Percentiles rank a stretch among this genome's conserved stretches.
Evolutionary conservation across 2,113 vertebrate species (phyloP).

Genomic region (Chlamydotis undulata): DNA sequence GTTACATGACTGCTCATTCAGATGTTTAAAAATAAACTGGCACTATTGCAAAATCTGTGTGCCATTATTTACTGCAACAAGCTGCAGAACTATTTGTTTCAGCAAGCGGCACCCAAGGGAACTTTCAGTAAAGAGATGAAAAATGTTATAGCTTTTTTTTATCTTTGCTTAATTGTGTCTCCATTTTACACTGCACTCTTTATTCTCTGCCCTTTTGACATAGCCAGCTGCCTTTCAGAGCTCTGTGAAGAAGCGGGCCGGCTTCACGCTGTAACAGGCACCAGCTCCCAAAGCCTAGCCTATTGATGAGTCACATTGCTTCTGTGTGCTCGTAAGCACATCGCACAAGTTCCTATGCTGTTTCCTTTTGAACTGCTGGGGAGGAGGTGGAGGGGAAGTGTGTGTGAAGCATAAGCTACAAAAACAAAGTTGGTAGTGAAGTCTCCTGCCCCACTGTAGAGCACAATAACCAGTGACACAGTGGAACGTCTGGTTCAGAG

Average conservation of each 20-base stretch:
- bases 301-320: conserved; percentile 72
- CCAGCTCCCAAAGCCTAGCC: conserved; percentile 70
- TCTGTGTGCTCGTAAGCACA: conserved; percentile 53
- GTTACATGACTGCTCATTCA: background rate
- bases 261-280: conserved; percentile 83
- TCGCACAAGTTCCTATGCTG: background rate
- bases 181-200: conserved; percentile 75
- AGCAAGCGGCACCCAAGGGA: conserved; percentile 6
- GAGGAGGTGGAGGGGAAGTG: background rate
- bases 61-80: conserved; percentile 21
- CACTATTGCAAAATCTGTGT: background rate
- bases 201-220: conserved; percentile 82
- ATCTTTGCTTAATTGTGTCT: conserved; percentile 73
- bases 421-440: background rate
- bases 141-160: conserved; percentile 48
- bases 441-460: background rate
- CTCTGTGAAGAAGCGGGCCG: conserved; percentile 70
- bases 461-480: background rate
- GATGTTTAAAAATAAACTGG: conserved; percentile 18
- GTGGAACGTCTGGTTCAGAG: conserved; percentile 57
- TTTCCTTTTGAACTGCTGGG: background rate
- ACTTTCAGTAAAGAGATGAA: conserved; percentile 34
- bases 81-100: conserved; percentile 24
- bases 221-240: conserved; percentile 77
- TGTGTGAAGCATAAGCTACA: background rate